phyloP scores from a whole-genome alignment of 1,140 invertebrate species.

The Drosophila erecta region DNA sequence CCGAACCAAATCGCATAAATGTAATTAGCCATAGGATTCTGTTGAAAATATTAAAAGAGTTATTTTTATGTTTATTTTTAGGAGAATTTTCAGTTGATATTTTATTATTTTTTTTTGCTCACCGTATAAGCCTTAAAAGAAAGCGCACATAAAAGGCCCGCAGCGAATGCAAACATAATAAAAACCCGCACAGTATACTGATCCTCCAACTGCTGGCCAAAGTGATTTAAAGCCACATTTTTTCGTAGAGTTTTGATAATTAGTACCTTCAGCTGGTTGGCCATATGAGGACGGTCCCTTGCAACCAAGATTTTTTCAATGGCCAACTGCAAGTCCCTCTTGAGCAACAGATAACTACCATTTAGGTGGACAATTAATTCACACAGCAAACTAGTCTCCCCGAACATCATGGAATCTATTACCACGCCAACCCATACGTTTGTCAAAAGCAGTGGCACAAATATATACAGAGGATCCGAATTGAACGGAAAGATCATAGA shows the following conservation, averaged over 20 bases:
- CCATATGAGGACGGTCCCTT: constrained; percentile 26
- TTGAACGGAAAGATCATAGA: constrained; percentile 66
- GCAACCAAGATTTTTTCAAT: constrained; percentile 31
- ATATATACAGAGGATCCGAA: constrained; percentile 43
- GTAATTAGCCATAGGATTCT: constrained; percentile 65
- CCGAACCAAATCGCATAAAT: constrained; percentile 70
- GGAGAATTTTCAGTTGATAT: too few relatives aligned
- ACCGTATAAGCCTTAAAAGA: constrained; percentile 76
- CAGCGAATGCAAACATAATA: constrained; percentile 68
- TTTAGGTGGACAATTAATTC: constrained; percentile 66
- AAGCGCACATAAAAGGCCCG: constrained; percentile 59
- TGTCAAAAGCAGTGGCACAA: constrained; percentile 49
- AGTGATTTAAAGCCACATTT: constrained; percentile 61
- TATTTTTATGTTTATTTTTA: not conserved
- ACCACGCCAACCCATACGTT: constrained; percentile 68
- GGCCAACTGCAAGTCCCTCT: constrained; percentile 37
- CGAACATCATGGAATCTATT: constrained; percentile 63
- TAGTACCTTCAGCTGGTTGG: constrained; percentile 35
- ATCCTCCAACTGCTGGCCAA: constrained; percentile 50
- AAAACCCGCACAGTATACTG: constrained; percentile 70
- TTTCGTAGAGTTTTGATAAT: constrained; percentile 38
- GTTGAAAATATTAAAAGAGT: not conserved
- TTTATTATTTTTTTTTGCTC: not conserved
- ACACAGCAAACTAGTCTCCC: constrained; percentile 62
- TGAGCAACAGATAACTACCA: constrained; percentile 58